phyloP scores from a whole-genome alignment of 2,888 invertebrate genomes.

The Epinotia brunnichana region DNA sequence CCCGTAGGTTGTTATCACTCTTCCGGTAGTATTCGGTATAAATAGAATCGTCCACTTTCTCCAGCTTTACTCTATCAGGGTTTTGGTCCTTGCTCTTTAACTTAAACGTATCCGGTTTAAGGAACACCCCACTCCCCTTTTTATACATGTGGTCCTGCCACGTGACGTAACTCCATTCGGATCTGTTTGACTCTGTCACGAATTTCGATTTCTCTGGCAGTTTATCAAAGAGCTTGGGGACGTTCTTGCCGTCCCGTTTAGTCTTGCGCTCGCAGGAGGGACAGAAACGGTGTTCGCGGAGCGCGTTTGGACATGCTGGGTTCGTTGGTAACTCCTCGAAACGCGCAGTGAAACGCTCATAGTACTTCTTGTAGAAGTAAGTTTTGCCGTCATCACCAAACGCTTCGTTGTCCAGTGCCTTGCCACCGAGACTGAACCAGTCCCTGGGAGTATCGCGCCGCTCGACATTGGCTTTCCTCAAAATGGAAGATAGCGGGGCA shows the following conservation, averaged over 20 bases:
- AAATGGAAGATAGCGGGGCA: constrained; percentile 76
- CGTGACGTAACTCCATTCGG: constrained; percentile 78
- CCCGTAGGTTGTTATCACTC: constrained; percentile 86
- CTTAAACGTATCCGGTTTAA: constrained; percentile 86
- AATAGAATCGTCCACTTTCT: constrained; percentile 87
- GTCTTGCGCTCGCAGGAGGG: constrained; percentile 82
- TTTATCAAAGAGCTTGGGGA: constrained; percentile 78
- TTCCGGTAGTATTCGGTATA: constrained; percentile 93
- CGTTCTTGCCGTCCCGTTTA: constrained; percentile 70
- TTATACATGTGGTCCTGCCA: constrained; percentile 86
- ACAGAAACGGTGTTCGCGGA: constrained; percentile 80
- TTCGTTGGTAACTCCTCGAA: constrained; percentile 83
- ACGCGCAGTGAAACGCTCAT: constrained; percentile 81
- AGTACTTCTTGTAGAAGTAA: constrained; percentile 87
- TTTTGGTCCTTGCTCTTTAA: constrained; percentile 73
- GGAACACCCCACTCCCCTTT: constrained; percentile 87
- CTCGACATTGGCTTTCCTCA: constrained; percentile 78
- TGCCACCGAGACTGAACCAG: constrained; percentile 87
- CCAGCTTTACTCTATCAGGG: constrained; percentile 65
- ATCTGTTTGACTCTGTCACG: constrained; percentile 67
- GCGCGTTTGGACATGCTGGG: constrained; percentile 72
- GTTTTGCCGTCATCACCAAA: constrained; percentile 86
- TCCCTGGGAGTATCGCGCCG: constrained; percentile 76
- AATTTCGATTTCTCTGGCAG: constrained; percentile 65
- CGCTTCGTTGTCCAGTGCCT: constrained; percentile 73